These are phyloP conservation scores for Limnephilus lunatus DNA, from an alignment of 2,888 invertebrate genomes.

Conservation along the genomic window DNA sequence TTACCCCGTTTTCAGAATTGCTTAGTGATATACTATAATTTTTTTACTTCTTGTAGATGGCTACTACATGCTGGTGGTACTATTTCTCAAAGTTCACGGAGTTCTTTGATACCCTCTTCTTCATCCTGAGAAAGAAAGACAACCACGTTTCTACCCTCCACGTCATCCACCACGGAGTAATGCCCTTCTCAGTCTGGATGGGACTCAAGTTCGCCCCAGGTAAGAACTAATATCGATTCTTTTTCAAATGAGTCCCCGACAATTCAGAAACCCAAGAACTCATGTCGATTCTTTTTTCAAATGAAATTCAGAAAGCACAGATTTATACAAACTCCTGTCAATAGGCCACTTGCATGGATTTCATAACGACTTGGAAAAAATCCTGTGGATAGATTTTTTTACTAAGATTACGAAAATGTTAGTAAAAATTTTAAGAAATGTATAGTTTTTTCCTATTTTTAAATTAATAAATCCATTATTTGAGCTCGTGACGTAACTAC, in stretches of 20 bases:
- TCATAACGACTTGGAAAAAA: too few relatives aligned
- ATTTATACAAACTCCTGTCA: too few relatives aligned
- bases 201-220: slow-evolving; percentile 96
- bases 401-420: too few relatives aligned
- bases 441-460: too few relatives aligned
- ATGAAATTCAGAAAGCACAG: too few relatives aligned
- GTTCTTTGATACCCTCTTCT: slow-evolving; percentile 97
- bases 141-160: slow-evolving; percentile 95
- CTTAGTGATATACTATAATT: neutral
- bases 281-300: too few relatives aligned
- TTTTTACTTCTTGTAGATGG: slow-evolving; percentile 82
- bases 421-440: too few relatives aligned
- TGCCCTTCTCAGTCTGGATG: slow-evolving; percentile 98
- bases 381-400: too few relatives aligned
- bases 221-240: slow-evolving; percentile 69
- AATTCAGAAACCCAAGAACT: neutral
- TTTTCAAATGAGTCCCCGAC: neutral
- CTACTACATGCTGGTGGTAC: slow-evolving; percentile 96
- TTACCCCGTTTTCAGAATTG: neutral
- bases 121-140: slow-evolving; percentile 95
- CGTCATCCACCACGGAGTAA: slow-evolving; percentile 97
- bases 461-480: too few relatives aligned
- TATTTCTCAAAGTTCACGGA: slow-evolving; percentile 98
- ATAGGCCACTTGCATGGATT: too few relatives aligned
- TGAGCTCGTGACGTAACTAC: too few relatives aligned